Base-by-base conservation (phyloP, 2,888 invertebrate species). In the Lymantria dispar region DNA sequence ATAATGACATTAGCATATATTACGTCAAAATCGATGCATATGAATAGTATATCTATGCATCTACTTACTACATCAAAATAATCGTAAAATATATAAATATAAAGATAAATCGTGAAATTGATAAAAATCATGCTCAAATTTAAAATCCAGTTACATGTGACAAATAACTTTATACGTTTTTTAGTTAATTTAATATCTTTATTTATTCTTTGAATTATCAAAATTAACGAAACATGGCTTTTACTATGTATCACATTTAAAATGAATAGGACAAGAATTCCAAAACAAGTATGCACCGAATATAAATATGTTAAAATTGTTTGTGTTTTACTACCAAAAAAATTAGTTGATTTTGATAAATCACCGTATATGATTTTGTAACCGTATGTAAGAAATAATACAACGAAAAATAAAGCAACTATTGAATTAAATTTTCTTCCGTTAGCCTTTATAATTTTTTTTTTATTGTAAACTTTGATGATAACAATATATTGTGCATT, bases 401-500 rank as follows among this genome's bases (percentile, higher is more conserved):
- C 41, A 8, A 10, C 1, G 0, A 40, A 45, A 37, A 41, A 36
- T n/a, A 40, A 33, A 22, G 14, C 31, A 11, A 45, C 3, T 0
- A 43, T 13, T n/a, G 33, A 22, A 12, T 22, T 8, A 39, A 14
- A 39, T 11, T 5, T 37, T 12, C 45, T 54, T 5, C 37, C 40
- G 30, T 47, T 53, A 7, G 53, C 46, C 38, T 46, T 53, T 15
- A 64, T 54, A 30, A 51, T 45, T 60, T 42, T 30, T 60, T 37
- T 38, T 43, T 36, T 31, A 62, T 52, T 1, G 33, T 44, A 37
- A 45, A 65, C 29, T 57, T 64, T 0, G 62, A 46, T 8, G 48
- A 43, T 0, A 65, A 30, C 1, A 62, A 51, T 7, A 64, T 1
- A 12, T 40, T 44, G 0, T 62, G 52, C 15, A 42, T 14, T 0